Evolutionary conservation across 2,888 invertebrate species (phyloP).

Genomic region (Acleris emargana): DNA sequence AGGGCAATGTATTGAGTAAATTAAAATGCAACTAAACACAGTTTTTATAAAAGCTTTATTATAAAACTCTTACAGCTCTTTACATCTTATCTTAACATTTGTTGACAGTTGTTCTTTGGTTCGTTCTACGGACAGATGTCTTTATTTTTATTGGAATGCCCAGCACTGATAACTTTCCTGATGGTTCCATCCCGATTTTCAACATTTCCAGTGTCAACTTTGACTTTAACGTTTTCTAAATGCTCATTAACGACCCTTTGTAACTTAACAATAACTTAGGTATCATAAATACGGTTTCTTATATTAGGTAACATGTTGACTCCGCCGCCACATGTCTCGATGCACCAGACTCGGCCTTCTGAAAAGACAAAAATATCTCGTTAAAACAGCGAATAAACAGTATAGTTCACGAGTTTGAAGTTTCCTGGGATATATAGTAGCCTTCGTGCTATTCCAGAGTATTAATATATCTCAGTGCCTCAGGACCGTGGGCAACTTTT

Average conservation of each 20-base stretch:
- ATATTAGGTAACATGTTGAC: constrained; percentile 58
- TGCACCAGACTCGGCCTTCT: constrained; percentile 61
- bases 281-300: constrained; percentile 79
- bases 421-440: too few species aligned
- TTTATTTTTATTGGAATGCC: constrained; percentile 76
- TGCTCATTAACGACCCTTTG: constrained; percentile 63
- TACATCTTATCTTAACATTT: constrained; percentile 62
- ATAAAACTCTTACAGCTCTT: constrained; percentile 69
- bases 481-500: too few species aligned
- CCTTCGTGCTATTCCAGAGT: too few species aligned
- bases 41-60: constrained; percentile 67
- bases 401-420: background rate
- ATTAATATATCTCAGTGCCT: too few species aligned
- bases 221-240: constrained; percentile 61
- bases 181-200: constrained; percentile 37
- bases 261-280: constrained; percentile 66
- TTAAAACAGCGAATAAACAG: constrained; percentile 3
- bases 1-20: too few species aligned
- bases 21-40: constrained; percentile 5
- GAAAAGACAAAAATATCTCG: constrained; percentile 52
- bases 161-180: constrained; percentile 57
- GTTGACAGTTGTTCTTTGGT: constrained; percentile 49
- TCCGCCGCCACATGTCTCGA: constrained; percentile 65
- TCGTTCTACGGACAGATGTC: constrained; percentile 58
- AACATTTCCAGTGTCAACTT: constrained; percentile 43